Conservation (phyloP, 2,113 vertebrate species). For the Chrysemys picta region DNA sequence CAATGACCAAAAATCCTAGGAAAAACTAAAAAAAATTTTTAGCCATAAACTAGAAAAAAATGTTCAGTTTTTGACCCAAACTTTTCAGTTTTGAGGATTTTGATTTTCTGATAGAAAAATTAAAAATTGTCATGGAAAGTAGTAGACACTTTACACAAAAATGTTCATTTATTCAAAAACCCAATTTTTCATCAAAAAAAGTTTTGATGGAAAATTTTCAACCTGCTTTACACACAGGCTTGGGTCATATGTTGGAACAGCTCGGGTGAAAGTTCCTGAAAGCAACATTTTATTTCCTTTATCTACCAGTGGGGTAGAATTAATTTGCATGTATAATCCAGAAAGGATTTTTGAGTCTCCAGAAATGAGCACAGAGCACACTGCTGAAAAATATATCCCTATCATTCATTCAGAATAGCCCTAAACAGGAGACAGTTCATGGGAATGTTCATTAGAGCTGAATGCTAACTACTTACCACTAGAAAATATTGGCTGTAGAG, state of each 20-base stretch:
- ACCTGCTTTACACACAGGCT: background rate
- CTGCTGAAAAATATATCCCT: background rate
- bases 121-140: background rate
- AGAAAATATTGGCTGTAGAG: background rate
- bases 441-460: background rate
- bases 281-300: background rate
- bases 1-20: background rate
- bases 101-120: background rate
- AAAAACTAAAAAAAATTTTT: background rate
- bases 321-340: background rate
- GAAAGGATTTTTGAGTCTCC: background rate
- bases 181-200: background rate
- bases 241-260: background rate
- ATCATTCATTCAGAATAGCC: background rate
- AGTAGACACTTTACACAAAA: background rate
- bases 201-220: no score
- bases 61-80: background rate
- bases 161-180: background rate
- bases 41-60: background rate
- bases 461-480: background rate
- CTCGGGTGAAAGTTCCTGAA: background rate
- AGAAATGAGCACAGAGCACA: background rate
- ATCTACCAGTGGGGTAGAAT: background rate
- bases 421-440: background rate
- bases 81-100: background rate